Evolutionary conservation across 2,888 invertebrate species (phyloP), one percentile per base, ranked within the genome.

Genomic region (Nysson spinosus): DNA sequence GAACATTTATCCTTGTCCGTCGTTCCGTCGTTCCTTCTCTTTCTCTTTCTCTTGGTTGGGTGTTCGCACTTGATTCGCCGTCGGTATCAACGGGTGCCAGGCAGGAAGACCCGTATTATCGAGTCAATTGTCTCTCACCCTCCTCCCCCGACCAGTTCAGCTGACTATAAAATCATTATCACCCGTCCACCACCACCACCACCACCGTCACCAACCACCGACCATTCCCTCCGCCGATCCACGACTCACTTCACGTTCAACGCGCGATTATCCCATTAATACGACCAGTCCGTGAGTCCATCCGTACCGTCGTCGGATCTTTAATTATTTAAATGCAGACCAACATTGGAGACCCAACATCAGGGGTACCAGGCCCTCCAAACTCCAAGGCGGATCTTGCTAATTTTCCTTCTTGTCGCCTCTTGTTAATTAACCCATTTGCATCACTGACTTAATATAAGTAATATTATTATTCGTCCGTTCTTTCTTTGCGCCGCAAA

Each of bases 81-180:
- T 83, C 82, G 84, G 85, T 85, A 85, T 85, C 85, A 85, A 82
- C 79, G 85, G 85, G 85, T 85, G 85, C 85, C 85, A 85, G 85
- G 85, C 85, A 85, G 85, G 85, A 85, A 85, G 85, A 79, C 82
- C 83, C 84, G 85, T 85, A 85, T 85, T 85, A 85, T 85, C 85
- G 83, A 78, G 75, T 80, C 85, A 85, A 85, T 85, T 85, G 85
- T 85, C 85, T 85, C 85, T 83, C 85, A 81, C 79, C 75, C 83
- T 78, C 77, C 73, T 76, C 77, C 78, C 76, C 72, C 63, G 55
- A 57, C 26, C 75, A 72, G 78, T 77, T 80, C 78, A 79, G 81
- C 77, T 81, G 76, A 85, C 84, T 85, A 85, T 85, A 84, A 85
- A 85, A 85, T 85, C 85, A 85, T 85, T 85, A 85, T 85, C 85